Percentiles rank a stretch among this genome's conserved stretches.
These are phyloP conservation scores for Pristis pectinata DNA, from an alignment of 2,797 vertebrate genomes.

Conservation along the genomic window DNA sequence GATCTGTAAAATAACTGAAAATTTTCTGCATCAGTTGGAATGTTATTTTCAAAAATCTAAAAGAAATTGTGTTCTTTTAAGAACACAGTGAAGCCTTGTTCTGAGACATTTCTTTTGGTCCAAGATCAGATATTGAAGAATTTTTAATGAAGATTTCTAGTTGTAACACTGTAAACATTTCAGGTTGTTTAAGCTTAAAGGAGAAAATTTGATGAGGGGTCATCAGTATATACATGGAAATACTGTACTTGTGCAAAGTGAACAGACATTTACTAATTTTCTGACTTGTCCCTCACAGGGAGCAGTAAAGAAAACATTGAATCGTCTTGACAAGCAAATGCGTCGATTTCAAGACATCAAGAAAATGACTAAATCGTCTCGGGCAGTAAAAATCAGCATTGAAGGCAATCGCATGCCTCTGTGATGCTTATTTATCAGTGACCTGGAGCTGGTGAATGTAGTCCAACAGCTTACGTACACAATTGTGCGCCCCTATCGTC, in stretches of 20 bases:
- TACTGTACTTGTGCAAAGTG: not conserved
- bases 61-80: not conserved
- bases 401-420: constrained; percentile 96
- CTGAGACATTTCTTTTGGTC: not conserved
- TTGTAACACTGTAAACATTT: not conserved
- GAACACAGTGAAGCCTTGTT: not conserved
- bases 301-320: constrained; percentile 81
- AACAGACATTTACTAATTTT: no score
- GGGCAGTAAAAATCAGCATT: constrained; percentile 95
- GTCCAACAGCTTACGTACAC: constrained; percentile 16
- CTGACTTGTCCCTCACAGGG: constrained; percentile 63
- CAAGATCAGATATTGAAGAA: not conserved
- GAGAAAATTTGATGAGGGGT: not conserved
- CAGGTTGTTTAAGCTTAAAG: no score
- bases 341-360: constrained; percentile 88
- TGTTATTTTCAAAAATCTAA: not conserved
- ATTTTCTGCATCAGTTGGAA: not conserved
- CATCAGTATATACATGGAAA: not conserved
- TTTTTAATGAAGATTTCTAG: not conserved
- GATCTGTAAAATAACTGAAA: not conserved
- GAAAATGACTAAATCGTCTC: constrained; percentile 82
- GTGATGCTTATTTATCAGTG: constrained; percentile 60
- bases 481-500: not conserved
- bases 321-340: constrained; percentile 94
- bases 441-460: constrained; percentile 26